Conservation (phyloP, 2,113 vertebrate species). For the Peromyscus leucopus region DNA sequence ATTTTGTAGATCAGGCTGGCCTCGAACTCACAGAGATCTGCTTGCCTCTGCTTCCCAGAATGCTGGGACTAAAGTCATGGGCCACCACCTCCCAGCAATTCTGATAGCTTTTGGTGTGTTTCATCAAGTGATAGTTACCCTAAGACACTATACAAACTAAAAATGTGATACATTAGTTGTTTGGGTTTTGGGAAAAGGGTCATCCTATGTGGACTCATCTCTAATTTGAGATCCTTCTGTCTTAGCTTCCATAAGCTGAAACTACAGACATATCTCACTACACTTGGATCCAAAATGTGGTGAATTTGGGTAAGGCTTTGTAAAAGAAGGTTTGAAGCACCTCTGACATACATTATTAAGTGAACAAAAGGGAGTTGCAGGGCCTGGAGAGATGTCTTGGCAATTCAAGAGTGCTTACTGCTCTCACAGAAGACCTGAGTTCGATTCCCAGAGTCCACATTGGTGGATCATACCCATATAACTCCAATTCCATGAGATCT, state of each 20-base stretch:
- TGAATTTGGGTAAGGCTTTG: background rate
- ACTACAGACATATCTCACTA: background rate
- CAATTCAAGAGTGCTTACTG: background rate
- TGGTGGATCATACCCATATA: background rate
- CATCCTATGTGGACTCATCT: background rate
- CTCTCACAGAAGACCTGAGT: background rate
- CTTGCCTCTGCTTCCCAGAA: background rate
- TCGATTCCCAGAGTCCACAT: background rate
- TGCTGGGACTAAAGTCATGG: background rate
- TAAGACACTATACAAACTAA: background rate
- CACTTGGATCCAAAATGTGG: background rate
- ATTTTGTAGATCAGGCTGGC: background rate
- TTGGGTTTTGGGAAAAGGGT: background rate
- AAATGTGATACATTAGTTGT: background rate
- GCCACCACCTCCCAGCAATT: background rate
- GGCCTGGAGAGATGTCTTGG: background rate
- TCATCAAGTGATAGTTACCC: background rate
- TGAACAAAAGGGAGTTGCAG: background rate
- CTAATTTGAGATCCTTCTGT: background rate
- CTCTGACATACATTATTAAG: background rate
- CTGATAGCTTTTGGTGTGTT: background rate
- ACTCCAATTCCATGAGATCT: background rate
- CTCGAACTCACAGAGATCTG: background rate
- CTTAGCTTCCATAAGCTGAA: background rate
- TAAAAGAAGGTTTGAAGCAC: background rate